Percentiles rank a stretch among this genome's conserved stretches.
Evolutionary conservation across 2,888 invertebrate species (phyloP).

Genomic region (Vesta saturnalis): DNA sequence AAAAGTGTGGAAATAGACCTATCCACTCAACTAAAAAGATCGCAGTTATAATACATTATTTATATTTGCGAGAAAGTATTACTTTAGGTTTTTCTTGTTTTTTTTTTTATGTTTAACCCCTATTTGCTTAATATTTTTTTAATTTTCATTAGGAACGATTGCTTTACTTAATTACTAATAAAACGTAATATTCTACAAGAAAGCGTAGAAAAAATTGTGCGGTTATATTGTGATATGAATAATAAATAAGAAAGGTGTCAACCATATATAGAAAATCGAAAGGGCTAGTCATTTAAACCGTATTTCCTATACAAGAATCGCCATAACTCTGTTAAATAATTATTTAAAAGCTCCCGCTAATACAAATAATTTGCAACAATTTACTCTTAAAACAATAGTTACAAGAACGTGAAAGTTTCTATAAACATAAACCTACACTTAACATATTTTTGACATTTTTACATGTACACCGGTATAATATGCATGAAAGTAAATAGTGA

Average conservation of each 20-base stretch:
- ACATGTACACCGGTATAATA: background rate
- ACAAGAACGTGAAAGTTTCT: constrained; percentile 33
- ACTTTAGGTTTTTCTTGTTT: no score
- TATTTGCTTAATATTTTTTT: no score
- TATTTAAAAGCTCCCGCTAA: constrained; percentile 16
- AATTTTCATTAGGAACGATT: no score
- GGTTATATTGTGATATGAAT: background rate
- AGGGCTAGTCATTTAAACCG: background rate
- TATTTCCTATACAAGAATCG: constrained; percentile 13
- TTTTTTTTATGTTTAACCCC: no score
- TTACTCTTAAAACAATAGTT: constrained; percentile 26
- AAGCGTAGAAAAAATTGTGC: background rate
- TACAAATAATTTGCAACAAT: constrained; percentile 27
- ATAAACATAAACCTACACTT: constrained; percentile 17
- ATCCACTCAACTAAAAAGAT: no score
- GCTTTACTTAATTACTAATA: no score
- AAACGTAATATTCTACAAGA: no score
- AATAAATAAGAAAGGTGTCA: background rate
- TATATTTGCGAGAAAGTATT: no score
- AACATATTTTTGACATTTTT: constrained; percentile 28
- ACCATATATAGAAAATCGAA: constrained; percentile 4
- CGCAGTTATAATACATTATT: no score
- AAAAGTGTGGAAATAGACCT: no score
- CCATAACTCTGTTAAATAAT: constrained; percentile 20
- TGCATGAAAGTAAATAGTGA: constrained; percentile 26